A percentile compares a stretch with the other conserved stretches of the same genome.
phyloP scores from a whole-genome alignment of 2,888 invertebrate species.

The Rhyacophila evoluta region DNA sequence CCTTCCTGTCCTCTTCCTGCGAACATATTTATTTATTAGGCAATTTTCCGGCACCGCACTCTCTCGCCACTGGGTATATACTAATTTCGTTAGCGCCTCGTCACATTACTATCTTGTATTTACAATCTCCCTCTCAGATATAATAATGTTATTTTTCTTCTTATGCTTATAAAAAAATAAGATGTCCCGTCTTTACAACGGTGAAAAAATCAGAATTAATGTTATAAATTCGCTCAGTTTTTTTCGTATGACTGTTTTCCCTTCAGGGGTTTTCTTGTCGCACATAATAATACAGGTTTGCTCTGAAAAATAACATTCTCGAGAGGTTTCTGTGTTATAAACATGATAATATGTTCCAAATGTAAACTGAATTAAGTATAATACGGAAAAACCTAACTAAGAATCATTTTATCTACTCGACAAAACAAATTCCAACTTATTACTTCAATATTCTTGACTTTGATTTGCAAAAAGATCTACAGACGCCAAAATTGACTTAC shows the following conservation, averaged over 20 bases:
- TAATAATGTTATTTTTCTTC: conserved; percentile 28
- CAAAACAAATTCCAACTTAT: no score
- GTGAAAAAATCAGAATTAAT: not conserved
- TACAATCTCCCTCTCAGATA: conserved; percentile 15
- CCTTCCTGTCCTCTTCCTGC: conserved; percentile 26
- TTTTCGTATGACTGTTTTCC: not conserved
- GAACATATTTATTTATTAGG: conserved; percentile 51
- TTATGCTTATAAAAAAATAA: not conserved
- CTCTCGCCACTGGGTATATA: conserved; percentile 22
- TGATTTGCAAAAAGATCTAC: no score
- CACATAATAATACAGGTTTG: no score
- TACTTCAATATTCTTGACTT: no score
- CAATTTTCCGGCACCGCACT: conserved; percentile 49
- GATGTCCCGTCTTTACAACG: not conserved
- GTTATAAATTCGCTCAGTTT: not conserved
- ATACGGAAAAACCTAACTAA: no score
- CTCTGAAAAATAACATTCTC: no score
- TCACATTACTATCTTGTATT: conserved; percentile 43
- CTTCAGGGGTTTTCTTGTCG: no score
- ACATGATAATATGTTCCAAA: no score
- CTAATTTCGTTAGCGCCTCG: conserved; percentile 50
- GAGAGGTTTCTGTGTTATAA: no score
- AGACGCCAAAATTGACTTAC: no score
- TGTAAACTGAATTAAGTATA: no score
- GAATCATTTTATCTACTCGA: no score